Base-by-base conservation (phyloP, 2,888 invertebrate genomes). In the Schizaphis graminum region DNA sequence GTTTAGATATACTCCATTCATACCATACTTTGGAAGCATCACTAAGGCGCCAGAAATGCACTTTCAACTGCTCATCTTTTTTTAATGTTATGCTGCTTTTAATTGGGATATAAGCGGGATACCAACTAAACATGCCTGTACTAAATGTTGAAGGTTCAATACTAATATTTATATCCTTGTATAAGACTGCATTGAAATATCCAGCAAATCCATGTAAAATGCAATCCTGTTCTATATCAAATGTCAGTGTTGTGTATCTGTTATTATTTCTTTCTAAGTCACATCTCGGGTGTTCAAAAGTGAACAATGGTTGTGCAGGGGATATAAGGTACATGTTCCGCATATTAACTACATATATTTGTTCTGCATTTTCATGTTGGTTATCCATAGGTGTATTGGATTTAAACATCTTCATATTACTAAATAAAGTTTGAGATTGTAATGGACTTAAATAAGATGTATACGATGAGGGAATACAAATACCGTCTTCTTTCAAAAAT, bases 41-140 rank as follows among this genome's bases (percentile, higher is more conserved):
- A 92, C 97, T 97, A 95, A 97, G 97, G 57, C 99, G 97, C 99
- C 99, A 99, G 95, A 99, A 98, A 95, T 98, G 97, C 3, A 98
- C 97, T 94, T 97, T 97, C 57, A 99, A 97, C 89, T 96, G 96
- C 94, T 98, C 97, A 2, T 97, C 98, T 94, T 97, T 97, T 93
- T 97, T 97, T 1, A 99, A 96, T 94, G 97, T 97, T 91, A 94
- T 91, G 95, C 96, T 96, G 96, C 98, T 98, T 96, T 97, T 97
- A 89, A 99, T 97, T 21, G 99, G 99, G 95, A 99, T 99, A 95
- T 98, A 98, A 95, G 99, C 98, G 13, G 99, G 99, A 96, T 99
- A 99, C 99, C 99, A 99, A 95, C 99, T 99, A 95, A 99, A 98
- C 98, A 99, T 98, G 95, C 98, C 98, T 1, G 97, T 97, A 44